Percentiles rank a stretch among this genome's conserved stretches.
Evolutionary conservation across 2,113 vertebrate species (phyloP).

Genomic region (Dissostichus mawsoni): DNA sequence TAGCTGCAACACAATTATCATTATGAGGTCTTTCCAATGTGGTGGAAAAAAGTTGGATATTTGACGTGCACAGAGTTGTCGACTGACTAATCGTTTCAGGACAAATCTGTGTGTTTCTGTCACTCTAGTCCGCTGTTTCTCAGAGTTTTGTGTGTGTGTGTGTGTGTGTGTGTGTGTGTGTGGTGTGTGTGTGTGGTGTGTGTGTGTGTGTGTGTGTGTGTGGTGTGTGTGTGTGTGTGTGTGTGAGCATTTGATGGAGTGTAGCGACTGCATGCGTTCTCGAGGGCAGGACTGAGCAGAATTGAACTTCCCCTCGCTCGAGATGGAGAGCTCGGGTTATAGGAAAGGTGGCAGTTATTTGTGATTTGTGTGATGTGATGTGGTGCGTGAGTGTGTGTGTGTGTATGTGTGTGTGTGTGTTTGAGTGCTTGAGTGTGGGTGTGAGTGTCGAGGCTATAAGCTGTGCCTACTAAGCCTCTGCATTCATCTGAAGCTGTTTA

Average conservation of each 20-base stretch:
- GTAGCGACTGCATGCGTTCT: constrained; percentile 24
- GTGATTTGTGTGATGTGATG: constrained; percentile 33
- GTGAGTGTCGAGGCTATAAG: constrained; percentile 50
- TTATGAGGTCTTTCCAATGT: not conserved
- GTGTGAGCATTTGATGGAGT: too few relatives aligned
- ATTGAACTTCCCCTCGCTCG: constrained; percentile 26
- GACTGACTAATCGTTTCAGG: not conserved
- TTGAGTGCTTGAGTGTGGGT: constrained; percentile 12
- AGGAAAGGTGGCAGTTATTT: constrained; percentile 28
- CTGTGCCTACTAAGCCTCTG: constrained; percentile 49
- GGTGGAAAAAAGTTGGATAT: too few relatives aligned
- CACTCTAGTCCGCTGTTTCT: not conserved
- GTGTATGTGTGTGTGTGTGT: not conserved
- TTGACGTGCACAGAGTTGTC: too few relatives aligned
- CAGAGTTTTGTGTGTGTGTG: too few relatives aligned
- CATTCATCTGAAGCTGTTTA: constrained; percentile 65
- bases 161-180: too few relatives aligned
- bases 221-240: not conserved
- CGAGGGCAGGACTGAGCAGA: constrained; percentile 27
- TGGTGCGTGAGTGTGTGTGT: not conserved
- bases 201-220: too few relatives aligned
- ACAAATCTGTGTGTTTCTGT: not conserved
- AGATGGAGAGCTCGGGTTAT: constrained; percentile 36
- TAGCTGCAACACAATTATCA: too few relatives aligned
- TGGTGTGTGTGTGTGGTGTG: too few relatives aligned